Evolutionary conservation across 1,140 invertebrate genomes (phyloP), one percentile per base, ranked within the genome.

Genomic region (Panagrolaimus sp.): DNA sequence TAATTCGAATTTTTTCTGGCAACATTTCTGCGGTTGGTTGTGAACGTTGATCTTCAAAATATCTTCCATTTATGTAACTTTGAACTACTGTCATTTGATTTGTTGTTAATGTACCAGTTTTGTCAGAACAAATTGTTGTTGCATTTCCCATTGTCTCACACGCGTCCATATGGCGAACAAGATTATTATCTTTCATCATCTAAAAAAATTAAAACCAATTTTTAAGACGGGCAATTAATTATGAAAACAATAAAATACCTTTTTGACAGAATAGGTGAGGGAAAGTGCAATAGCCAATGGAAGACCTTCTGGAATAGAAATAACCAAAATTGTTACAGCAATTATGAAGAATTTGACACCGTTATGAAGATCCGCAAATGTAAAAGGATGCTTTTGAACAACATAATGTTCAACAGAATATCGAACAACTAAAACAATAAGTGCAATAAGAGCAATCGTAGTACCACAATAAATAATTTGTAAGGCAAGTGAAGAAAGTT

Each of bases 111-210:
- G 78, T 80, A 10, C 77, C 78, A 21, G 78, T 80, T 73, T 80
- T 80, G 58, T 80, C 78, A 10, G 80, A 83, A 70, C 82, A 83
- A 67, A 83, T 83, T 12, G 78, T 78, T 10, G 82, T 83, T 28
- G 82, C 82, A 67, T 84, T 84, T 44, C 82, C 82, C 82, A 83
- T 83, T n/a, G 82, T 83, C 62, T 83, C 82, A 66, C 82, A 83
- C 24, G 82, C 82, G 66, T 82, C 82, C 72, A 83, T 71, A 72
- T 83, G 82, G 38, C 82, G 69, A 12, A 83, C 82, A 43, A 83
- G 70, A 62, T 83, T 83, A 69, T 83, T 82, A 63, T 83, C 82
- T 67, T 83, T 77, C 82, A 83, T 83, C 82, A 83, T 83, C 75
- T 79, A 12, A 64, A 76, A 28, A n/a, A 26, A 26, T n/a, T 32